Percentiles rank a stretch among this genome's conserved stretches.
Evolutionary conservation across 2,797 vertebrate genomes (phyloP).

Genomic region (Crocodylus rhombifer): DNA sequence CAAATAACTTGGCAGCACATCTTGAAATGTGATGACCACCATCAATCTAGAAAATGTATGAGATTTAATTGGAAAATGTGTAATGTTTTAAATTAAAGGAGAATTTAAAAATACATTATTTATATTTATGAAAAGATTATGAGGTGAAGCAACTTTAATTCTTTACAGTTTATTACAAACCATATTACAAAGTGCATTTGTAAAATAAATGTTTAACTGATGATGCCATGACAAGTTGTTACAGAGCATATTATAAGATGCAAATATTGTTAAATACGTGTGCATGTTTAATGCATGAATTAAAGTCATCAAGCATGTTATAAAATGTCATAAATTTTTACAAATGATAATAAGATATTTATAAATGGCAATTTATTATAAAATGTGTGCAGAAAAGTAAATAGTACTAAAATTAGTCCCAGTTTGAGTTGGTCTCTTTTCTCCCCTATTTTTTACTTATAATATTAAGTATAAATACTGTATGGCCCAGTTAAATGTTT

Average conservation of each 20-base stretch:
- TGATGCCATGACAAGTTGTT: constrained; percentile 67
- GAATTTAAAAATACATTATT: constrained; percentile 63
- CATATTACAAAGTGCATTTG: constrained; percentile 73
- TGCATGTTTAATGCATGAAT: constrained; percentile 79
- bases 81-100: constrained; percentile 68
- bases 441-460: not conserved
- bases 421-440: constrained; percentile 6
- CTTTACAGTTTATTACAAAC: constrained; percentile 69
- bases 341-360: constrained; percentile 76
- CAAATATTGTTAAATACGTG: constrained; percentile 80
- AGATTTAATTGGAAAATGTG: constrained; percentile 66
- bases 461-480: not conserved
- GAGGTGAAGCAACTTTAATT: constrained; percentile 60
- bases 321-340: constrained; percentile 76
- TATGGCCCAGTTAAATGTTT: not conserved
- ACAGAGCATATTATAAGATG: constrained; percentile 79
- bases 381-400: constrained; percentile 44
- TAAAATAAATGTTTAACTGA: constrained; percentile 76
- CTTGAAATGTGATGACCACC: constrained; percentile 34
- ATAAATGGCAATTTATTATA: constrained; percentile 74
- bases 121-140: constrained; percentile 70
- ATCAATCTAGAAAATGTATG: constrained; percentile 62
- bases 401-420: constrained; percentile 61
- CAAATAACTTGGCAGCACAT: constrained; percentile 45
- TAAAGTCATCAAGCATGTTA: constrained; percentile 72